These are phyloP conservation scores for Palythoa heliodiscus DNA, from an alignment of 92 coral and sea anemone species.

Conservation along the genomic window DNA sequence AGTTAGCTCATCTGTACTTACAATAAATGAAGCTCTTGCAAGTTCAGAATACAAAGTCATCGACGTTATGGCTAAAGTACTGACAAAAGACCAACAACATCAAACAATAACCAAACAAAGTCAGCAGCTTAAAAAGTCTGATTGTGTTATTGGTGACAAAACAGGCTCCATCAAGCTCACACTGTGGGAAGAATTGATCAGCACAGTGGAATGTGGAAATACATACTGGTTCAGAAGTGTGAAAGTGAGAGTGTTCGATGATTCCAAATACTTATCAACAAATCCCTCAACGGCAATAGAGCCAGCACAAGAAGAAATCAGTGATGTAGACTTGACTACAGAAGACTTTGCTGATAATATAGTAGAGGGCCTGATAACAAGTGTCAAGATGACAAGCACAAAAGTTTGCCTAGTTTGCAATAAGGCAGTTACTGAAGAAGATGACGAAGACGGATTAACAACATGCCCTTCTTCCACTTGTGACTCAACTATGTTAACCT, in stretches of 20 bases:
- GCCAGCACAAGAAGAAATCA: conserved; percentile 9
- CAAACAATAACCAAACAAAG: conserved; percentile 25
- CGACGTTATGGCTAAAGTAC: conserved; percentile 12
- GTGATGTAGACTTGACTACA: conserved; percentile 18
- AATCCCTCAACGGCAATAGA: conserved; percentile 22
- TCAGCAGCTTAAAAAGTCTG: conserved; percentile 17
- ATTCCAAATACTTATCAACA: conserved; percentile 27
- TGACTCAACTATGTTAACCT: conserved; percentile 22
- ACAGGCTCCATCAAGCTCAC: conserved; percentile 27
- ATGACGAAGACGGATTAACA: conserved; percentile 14
- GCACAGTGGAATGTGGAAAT: conserved; percentile 30
- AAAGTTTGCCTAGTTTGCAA: conserved; percentile 4
- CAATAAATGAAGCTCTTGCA: conserved; percentile 41
- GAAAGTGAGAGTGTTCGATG: conserved; percentile 36
- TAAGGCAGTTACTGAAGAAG: conserved; percentile 6
- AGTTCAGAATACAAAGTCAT: background rate
- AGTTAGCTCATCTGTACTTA: conserved; percentile 43
- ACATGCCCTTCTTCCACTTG: conserved; percentile 26
- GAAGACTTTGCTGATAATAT: conserved; percentile 24
- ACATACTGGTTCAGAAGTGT: conserved; percentile 36
- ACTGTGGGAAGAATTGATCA: conserved; percentile 35
- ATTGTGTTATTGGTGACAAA: conserved; percentile 35
- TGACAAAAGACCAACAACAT: conserved; percentile 21
- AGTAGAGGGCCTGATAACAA: conserved; percentile 16
- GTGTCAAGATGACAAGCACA: background rate